Conservation (phyloP, 2,888 invertebrate genomes). For the Tortrix viridana region DNA sequence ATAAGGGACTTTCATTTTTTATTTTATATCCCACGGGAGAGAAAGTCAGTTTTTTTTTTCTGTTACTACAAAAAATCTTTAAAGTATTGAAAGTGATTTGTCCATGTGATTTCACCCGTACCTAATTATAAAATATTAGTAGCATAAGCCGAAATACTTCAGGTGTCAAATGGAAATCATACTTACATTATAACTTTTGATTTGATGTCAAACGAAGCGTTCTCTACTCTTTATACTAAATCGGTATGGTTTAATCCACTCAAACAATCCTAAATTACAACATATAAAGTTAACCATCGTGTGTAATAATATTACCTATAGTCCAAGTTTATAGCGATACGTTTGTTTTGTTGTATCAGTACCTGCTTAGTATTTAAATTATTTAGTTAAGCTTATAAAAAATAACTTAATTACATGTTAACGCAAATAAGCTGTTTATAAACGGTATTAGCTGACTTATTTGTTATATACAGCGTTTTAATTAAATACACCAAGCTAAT, state of each 20-base stretch:
- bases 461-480: constrained; percentile 6
- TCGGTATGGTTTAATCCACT: not conserved
- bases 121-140: too few species aligned
- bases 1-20: constrained; percentile 51
- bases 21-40: constrained; percentile 61
- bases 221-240: not conserved
- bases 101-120: not conserved
- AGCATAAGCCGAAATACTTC: not conserved
- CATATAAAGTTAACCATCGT: too few species aligned
- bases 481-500: constrained; percentile 19
- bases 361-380: too few species aligned
- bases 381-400: not conserved
- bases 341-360: too few species aligned
- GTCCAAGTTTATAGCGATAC: too few species aligned
- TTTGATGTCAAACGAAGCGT: too few species aligned
- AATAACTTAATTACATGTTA: not conserved
- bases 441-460: constrained; percentile 8
- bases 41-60: constrained; percentile 46
- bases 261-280: too few species aligned
- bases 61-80: constrained; percentile 8
- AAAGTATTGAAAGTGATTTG: constrained; percentile 16
- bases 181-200: too few species aligned
- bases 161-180: too few species aligned
- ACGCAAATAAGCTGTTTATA: not conserved
- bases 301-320: too few species aligned